These are phyloP conservation scores for Myotis lucifugus DNA, from an alignment of 2,113 vertebrate species.

Conservation along the genomic window DNA sequence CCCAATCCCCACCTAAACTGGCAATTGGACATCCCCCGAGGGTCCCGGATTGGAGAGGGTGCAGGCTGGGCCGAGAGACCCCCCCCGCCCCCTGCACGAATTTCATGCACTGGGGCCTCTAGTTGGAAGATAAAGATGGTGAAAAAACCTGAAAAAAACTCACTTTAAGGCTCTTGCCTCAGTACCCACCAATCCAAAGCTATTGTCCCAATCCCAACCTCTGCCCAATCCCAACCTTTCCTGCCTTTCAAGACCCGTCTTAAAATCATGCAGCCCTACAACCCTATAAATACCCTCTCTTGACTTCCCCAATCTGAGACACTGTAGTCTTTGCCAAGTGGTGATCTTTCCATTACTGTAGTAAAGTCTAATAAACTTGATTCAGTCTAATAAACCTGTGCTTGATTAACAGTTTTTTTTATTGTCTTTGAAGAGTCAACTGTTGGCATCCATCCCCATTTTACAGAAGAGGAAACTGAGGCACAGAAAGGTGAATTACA, in stretches of 20 bases:
- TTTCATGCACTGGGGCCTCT: no score
- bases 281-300: neutral
- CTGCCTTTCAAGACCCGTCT: neutral
- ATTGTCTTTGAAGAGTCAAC: neutral
- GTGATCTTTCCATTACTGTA: neutral
- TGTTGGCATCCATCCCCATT: neutral
- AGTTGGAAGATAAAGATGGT: neutral
- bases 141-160: neutral
- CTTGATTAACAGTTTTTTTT: neutral
- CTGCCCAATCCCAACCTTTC: neutral
- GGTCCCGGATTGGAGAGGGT: no score
- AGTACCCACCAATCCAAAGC: neutral
- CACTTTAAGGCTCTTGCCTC: neutral
- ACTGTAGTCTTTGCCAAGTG: neutral
- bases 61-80: no score
- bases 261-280: neutral
- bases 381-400: neutral
- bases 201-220: neutral
- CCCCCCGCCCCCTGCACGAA: no score
- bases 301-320: neutral
- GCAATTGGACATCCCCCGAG: no score
- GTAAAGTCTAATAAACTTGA: conserved; percentile 2
- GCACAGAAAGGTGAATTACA: neutral
- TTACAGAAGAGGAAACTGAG: neutral
- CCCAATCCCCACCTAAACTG: no score